Percentiles rank a stretch among this genome's conserved stretches.
phyloP scores from a whole-genome alignment of 2,113 vertebrate species.

The Xiphophorus couchianus region DNA sequence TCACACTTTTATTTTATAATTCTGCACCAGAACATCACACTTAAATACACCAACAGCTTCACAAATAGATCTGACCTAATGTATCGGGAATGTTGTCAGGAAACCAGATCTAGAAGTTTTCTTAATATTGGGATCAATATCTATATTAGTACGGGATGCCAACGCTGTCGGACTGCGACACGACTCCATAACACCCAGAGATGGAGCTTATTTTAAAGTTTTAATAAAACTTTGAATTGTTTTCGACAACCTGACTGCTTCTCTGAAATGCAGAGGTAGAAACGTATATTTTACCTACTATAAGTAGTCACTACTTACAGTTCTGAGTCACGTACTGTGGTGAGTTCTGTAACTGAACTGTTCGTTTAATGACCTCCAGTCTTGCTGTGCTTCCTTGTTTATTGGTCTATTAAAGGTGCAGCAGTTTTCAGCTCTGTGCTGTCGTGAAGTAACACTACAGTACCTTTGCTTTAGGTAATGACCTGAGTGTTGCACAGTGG shows the following conservation, averaged over 20 bases:
- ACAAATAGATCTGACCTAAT: too few species aligned
- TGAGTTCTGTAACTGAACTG: not conserved
- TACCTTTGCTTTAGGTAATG: constrained; percentile 37
- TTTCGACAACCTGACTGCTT: not conserved
- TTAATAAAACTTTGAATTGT: not conserved
- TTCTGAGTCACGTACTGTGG: not conserved
- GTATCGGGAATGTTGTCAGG: too few species aligned
- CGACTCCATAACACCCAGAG: too few species aligned
- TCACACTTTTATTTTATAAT: too few species aligned
- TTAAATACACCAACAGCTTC: too few species aligned
- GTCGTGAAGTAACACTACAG: constrained; percentile 25
- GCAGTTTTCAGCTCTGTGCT: constrained; percentile 19
- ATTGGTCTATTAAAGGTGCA: constrained; percentile 4
- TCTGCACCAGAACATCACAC: too few species aligned
- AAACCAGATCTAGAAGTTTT: too few species aligned
- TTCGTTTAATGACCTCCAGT: constrained; percentile 2
- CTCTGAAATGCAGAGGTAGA: not conserved
- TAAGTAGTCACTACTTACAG: not conserved
- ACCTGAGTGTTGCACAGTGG: constrained; percentile 36
- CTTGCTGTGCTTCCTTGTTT: not conserved
- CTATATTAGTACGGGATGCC: too few species aligned
- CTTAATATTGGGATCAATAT: too few species aligned
- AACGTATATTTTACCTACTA: not conserved
- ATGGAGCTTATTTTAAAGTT: not conserved
- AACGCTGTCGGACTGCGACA: not conserved